Evolutionary conservation across 2,113 vertebrate genomes (phyloP).

Genomic region (Sterrhoptilus dennistouni): DNA sequence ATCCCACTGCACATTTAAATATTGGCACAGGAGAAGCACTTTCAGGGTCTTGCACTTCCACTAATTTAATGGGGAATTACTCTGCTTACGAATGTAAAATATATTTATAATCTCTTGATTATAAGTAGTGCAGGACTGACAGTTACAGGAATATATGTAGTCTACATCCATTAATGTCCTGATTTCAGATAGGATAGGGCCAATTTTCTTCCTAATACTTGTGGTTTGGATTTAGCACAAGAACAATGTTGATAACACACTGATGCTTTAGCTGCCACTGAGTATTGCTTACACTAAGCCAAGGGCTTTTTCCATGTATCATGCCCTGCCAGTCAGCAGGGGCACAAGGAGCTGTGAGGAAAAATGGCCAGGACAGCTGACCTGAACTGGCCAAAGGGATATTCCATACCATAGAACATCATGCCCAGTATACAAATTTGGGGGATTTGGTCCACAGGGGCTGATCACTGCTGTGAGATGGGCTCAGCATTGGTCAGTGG

Average conservation of each 20-base stretch:
- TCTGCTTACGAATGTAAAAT: not conserved
- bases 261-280: not conserved
- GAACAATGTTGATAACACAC: not conserved
- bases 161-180: not conserved
- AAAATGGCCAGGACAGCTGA: not conserved
- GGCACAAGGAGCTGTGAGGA: not conserved
- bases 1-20: not conserved
- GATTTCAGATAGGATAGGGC: not conserved
- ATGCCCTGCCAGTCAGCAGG: not conserved
- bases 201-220: not conserved
- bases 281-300: not conserved
- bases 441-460: not conserved
- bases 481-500: not conserved
- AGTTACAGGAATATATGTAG: not conserved
- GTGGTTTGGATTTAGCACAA: not conserved
- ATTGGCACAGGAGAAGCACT: not conserved
- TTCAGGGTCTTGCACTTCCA: not conserved
- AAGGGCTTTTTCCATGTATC: rapidly evolving
- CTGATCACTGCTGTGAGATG: rapidly evolving
- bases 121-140: not conserved
- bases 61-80: not conserved
- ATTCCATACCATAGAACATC: not conserved
- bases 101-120: not conserved
- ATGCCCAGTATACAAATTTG: rapidly evolving
- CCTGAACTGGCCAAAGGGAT: not conserved